Evolutionary conservation across 53 echinoderm and acorn worm genomes (phyloP).

Genomic region (Apostichopus leukothele): DNA sequence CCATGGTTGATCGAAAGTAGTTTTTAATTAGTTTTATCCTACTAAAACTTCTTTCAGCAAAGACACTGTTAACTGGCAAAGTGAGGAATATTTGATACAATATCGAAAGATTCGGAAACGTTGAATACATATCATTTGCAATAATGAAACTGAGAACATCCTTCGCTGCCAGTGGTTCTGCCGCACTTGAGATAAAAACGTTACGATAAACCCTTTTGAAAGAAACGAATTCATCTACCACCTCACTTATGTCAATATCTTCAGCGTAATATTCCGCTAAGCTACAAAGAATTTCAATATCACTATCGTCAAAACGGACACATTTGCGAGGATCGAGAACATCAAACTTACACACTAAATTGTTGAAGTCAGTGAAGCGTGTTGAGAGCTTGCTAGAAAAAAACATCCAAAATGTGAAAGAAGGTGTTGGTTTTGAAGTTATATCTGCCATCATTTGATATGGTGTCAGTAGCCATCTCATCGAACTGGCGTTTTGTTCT

Average conservation of each 20-base stretch:
- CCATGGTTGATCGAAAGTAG: slow-evolving; percentile 11
- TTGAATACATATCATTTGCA: not conserved
- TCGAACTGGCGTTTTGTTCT: not conserved
- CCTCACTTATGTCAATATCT: slow-evolving; percentile 10
- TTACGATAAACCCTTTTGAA: not conserved
- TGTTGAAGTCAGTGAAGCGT: no score
- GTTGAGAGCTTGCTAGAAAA: no score
- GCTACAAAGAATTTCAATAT: not conserved
- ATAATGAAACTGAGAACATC: not conserved
- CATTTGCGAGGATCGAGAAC: no score
- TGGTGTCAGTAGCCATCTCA: not conserved
- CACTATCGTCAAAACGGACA: no score
- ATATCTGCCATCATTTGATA: not conserved
- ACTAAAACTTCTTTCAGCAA: slow-evolving; percentile 24
- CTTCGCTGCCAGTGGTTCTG: slow-evolving; percentile 8
- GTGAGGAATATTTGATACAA: slow-evolving; percentile 24
- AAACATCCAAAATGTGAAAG: no score
- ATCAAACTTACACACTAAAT: no score
- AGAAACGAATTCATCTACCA: slow-evolving; percentile 4
- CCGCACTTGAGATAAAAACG: not conserved
- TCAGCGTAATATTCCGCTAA: not conserved
- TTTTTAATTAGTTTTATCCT: slow-evolving; percentile 2
- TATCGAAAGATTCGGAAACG: not conserved
- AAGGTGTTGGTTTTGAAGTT: no score
- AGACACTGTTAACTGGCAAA: not conserved